Percentiles rank a stretch among this genome's conserved stretches.
phyloP scores from a whole-genome alignment of 2,113 vertebrate genomes.

The Prochilodus magdalenae region DNA sequence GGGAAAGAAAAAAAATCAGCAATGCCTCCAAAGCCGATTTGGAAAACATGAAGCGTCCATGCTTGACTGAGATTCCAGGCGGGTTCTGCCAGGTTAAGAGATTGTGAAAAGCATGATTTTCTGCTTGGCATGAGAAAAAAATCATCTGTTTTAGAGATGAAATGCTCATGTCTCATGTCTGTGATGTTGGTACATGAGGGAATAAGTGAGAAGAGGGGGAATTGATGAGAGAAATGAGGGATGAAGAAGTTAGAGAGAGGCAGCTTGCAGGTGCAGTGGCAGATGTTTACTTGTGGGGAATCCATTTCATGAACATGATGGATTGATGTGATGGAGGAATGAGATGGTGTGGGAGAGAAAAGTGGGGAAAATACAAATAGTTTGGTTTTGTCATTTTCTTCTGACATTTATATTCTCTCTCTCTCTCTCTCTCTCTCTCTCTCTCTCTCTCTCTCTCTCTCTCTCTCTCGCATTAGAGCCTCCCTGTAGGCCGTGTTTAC shows the following conservation, averaged over 20 bases:
- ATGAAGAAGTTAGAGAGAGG: background rate
- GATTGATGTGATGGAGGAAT: background rate
- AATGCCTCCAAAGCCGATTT: slow-evolving; percentile 55
- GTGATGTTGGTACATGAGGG: slow-evolving; percentile 28
- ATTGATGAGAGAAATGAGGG: slow-evolving; percentile 17
- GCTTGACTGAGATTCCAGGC: slow-evolving; percentile 53
- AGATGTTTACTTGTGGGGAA: slow-evolving; percentile 13
- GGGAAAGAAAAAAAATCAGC: slow-evolving; percentile 29
- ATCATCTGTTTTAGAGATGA: slow-evolving; percentile 48
- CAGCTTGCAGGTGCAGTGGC: background rate
- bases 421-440: background rate
- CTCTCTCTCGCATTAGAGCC: background rate
- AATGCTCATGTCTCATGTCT: slow-evolving; percentile 51
- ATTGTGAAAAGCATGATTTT: slow-evolving; percentile 36
- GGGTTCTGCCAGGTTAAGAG: slow-evolving; percentile 29
- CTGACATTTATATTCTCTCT: background rate
- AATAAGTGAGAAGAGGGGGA: background rate
- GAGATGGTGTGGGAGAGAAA: background rate
- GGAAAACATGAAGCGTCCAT: slow-evolving; percentile 64
- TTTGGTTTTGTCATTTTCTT: background rate
- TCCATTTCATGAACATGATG: slow-evolving; percentile 5
- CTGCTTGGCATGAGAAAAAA: slow-evolving; percentile 49
- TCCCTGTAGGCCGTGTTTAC: slow-evolving; percentile 4
- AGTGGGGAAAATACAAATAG: background rate
- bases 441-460: background rate